Percentiles rank a stretch among this genome's conserved stretches.
Evolutionary conservation across 2,113 vertebrate species (phyloP).

Genomic region (Cyanoramphus novaezelandiae): DNA sequence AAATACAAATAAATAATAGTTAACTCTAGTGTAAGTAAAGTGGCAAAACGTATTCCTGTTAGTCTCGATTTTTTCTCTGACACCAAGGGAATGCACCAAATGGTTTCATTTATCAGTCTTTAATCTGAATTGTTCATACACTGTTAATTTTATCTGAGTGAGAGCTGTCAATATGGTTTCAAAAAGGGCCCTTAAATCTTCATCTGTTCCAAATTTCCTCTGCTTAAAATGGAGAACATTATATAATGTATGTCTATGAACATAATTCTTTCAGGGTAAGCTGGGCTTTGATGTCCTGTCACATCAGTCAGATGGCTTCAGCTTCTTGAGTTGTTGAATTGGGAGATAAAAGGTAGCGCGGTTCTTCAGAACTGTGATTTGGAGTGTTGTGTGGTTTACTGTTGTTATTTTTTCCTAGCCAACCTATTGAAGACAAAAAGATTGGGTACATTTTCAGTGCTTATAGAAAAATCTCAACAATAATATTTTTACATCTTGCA

Average conservation of each 20-base stretch:
- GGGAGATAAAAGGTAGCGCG: not conserved
- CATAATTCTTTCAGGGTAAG: not conserved
- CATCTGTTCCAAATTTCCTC: not conserved
- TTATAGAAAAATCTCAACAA: not conserved
- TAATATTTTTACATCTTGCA: not conserved
- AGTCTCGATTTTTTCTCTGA: not conserved
- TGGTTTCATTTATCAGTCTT: not conserved
- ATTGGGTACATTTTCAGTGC: not conserved
- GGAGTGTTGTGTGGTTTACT: not conserved
- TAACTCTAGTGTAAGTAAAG: not conserved
- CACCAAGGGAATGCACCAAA: not conserved
- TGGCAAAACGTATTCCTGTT: not conserved
- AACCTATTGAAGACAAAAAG: not conserved
- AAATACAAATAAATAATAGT: not conserved
- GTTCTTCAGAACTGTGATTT: not conserved
- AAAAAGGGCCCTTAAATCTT: not conserved
- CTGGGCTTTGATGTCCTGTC: slow-evolving; percentile 27
- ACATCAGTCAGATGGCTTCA: not conserved
- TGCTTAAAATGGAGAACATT: not conserved
- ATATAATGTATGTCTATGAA: not conserved
- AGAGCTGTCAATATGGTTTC: not conserved
- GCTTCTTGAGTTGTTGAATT: not conserved
- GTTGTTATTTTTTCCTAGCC: not conserved
- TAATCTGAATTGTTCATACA: not conserved
- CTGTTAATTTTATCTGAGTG: not conserved